phyloP scores from a whole-genome alignment of 2,888 invertebrate species.

The Steinernema carpocapsae region DNA sequence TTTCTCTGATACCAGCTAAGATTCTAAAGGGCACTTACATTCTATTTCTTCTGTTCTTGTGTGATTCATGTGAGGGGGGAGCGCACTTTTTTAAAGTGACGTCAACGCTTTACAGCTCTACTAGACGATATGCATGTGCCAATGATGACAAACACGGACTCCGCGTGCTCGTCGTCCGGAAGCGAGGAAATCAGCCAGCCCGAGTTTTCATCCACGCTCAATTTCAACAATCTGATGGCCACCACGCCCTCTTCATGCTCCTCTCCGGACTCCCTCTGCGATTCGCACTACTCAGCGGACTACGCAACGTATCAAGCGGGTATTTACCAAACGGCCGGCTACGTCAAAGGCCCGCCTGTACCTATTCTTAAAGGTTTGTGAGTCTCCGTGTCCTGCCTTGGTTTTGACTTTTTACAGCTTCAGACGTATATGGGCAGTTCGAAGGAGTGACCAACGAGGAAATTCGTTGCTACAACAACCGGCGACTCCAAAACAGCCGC shows the following conservation, averaged over 20 bases:
- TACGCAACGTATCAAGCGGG: constrained; percentile 6
- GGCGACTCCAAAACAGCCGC: constrained; percentile 35
- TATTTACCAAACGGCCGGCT: not conserved
- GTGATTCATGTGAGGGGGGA: no score
- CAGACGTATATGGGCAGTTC: constrained; percentile 22
- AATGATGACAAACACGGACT: constrained; percentile 15
- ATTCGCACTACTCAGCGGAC: constrained; percentile 13
- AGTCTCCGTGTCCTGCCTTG: no score
- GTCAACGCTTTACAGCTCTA: not conserved
- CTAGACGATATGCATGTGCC: constrained; percentile 21
- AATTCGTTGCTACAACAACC: not conserved
- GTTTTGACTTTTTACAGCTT: no score
- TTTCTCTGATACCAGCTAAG: no score
- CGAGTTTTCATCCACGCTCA: constrained; percentile 16
- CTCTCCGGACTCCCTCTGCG: constrained; percentile 14
- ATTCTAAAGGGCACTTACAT: no score
- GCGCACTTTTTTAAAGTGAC: no score
- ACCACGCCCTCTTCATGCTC: constrained; percentile 18
- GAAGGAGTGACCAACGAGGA: not conserved
- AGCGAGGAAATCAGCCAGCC: constrained; percentile 19
- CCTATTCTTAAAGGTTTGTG: constrained; percentile 9
- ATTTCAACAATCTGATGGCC: constrained; percentile 23
- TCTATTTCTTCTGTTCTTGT: no score
- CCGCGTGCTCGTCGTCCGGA: constrained; percentile 14
- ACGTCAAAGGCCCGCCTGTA: not conserved